Conservation (phyloP, 2,797 vertebrate genomes). For the Leptoclinus maculatus region DNA sequence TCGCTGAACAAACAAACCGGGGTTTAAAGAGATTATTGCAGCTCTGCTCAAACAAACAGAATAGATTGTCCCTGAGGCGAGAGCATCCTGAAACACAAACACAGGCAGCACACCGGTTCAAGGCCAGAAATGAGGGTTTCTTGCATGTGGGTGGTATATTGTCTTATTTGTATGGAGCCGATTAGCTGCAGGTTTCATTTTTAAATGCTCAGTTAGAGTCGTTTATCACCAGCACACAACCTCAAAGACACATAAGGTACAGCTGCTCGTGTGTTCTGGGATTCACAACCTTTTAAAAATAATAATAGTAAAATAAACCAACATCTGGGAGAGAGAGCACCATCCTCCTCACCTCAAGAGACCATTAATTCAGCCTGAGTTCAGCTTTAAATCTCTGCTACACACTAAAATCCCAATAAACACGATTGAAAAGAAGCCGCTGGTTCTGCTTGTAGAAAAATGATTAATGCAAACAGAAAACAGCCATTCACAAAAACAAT, state of each 20-base stretch:
- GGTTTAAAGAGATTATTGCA: conserved; percentile 26
- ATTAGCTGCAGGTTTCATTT: conserved; percentile 31
- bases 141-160: conserved; percentile 34
- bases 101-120: conserved; percentile 8
- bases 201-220: conserved; percentile 44
- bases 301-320: neutral
- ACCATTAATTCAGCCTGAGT: neutral
- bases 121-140: neutral
- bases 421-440: neutral
- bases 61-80: conserved; percentile 12
- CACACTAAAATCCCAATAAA: neutral
- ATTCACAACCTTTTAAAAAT: neutral
- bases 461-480: neutral
- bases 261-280: neutral
- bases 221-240: conserved; percentile 22
- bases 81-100: conserved; percentile 37
- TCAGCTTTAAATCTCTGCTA: neutral
- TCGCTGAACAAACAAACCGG: conserved; percentile 22
- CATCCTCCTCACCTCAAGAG: neutral
- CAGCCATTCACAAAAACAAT: neutral
- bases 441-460: neutral
- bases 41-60: conserved; percentile 48
- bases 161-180: conserved; percentile 13
- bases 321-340: neutral
- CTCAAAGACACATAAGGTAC: conserved; percentile 4